Evolutionary conservation across 37 sponge, comb jelly and placozoan species (phyloP), one percentile per base, ranked within the genome.

Genomic region (Spongilla lacustris): DNA sequence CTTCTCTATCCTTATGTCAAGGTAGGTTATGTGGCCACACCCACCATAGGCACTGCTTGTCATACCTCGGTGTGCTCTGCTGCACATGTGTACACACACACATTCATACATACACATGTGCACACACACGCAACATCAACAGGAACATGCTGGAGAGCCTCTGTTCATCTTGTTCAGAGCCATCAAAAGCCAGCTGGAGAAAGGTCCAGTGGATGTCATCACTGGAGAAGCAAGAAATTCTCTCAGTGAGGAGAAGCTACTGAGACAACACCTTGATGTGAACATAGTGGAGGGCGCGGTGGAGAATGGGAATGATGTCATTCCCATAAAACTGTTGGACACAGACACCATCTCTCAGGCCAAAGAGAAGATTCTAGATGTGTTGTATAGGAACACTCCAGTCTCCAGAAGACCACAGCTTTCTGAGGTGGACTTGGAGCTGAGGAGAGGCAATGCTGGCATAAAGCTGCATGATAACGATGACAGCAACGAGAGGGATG

Each of bases 261-360:
- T 99, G 50, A 82, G 99, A 30, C 92, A 96, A 50, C 74, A 93
- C 24, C 68, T 93, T 11, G 98, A 96, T 34, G 81, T 77, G 22
- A 84, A 92, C 88, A 95, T 97, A 22, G 73, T 95, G 46, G 98
- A 99, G 75, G 90, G 82, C 29, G 80, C 86, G 28, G 73, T 93
- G 24, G 80, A 89, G 46, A 76, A 87, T n/a, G 98, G 92, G 29
- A 74, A 81, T 26, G 71, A 69, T 11, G 69, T 71, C 27, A 24
- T 95, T 5, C 79, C 91, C 38, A 91, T 99, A 36, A 95, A 92
- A 72, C 75, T 99, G 58, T 77, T 89, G 78, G 98, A 99, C 80
- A 92, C 95, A 90, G 99, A 99, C 89, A 91, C 96, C 25, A 90
- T 99, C 79, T 89, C 89, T 31, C 99, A 99, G 78, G 96, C 96